Base-by-base conservation (phyloP, 2,888 invertebrate genomes). In the Lycophotia porphyrea region DNA sequence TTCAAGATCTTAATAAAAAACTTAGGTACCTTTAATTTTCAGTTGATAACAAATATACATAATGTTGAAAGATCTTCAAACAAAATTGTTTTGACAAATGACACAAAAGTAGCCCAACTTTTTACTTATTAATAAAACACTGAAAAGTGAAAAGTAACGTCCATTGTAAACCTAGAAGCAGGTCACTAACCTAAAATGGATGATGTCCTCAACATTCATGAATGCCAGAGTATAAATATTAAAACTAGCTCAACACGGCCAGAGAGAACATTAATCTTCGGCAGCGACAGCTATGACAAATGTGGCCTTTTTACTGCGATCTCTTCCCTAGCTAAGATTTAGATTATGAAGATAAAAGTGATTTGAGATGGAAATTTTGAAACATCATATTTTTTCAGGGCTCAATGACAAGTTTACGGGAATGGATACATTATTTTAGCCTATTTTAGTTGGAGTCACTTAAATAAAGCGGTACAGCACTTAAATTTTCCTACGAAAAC, bases 261-360 rank as follows among this genome's bases (percentile, higher is more conserved):
- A 36, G 68, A 44, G 36, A 74, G 49, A 52, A 61, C 85, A 88
- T 87, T 87, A 83, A 87, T 87, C 87, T 87, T 75, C 36, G 5
- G 7, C 65, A 78, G 74, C 79, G 87, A 87, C 87, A 77, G 83
- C 74, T 66, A 78, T 87, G 87, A 87, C 87, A 87, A 87, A 87
- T 88, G 87, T 78, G 79, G 65, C 85, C 78, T 84, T 82, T 84
- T 84, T 74, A 66, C 65, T 85, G 11, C 31, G 39, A 49, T 55
- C 65, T 66, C 63, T 71, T 76, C 76, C 71, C 63, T 55, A 64
- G 76, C 58, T 74, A 76, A 76, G 80, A 83, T 79, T 82, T 71
- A 76, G 71, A 86, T 80, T 84, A 80, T 72, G 69, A 64, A 84
- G 86, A 86, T 84, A 80, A 86, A 86, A 75, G 55, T 65, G 71